Conservation (phyloP, 2,797 vertebrate species). For the Oryzias dopingdopingensis region DNA sequence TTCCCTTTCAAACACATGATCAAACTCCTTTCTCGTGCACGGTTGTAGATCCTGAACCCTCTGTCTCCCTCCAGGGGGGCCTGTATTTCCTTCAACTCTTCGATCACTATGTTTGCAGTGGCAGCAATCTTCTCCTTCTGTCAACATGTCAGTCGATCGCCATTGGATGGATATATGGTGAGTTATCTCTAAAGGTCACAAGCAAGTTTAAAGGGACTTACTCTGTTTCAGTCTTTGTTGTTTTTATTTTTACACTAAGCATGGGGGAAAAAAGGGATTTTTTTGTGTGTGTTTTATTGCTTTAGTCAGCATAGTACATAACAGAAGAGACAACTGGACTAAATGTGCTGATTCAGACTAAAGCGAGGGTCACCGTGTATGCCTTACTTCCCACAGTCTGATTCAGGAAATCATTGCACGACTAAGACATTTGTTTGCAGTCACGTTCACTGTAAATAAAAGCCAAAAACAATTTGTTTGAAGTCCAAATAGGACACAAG, state of each 20-base stretch:
- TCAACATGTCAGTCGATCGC: slow-evolving; percentile 72
- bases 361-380: not conserved
- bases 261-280: no score
- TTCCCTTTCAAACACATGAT: not conserved
- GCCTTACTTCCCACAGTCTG: not conserved
- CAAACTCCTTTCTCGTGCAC: not conserved
- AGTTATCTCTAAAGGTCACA: slow-evolving; percentile 24
- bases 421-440: not conserved
- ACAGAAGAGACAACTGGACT: no score
- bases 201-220: not conserved
- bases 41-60: slow-evolving; percentile 7
- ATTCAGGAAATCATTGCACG: not conserved
- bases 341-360: not conserved
- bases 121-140: slow-evolving; percentile 73
- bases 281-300: no score
- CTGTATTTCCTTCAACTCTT: slow-evolving; percentile 76
- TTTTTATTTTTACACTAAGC: no score
- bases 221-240: no score
- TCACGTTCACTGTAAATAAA: no score
- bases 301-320: no score
- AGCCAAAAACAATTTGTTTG: no score
- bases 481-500: no score
- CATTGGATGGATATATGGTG: slow-evolving; percentile 75
- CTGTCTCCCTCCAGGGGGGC: slow-evolving; percentile 60
- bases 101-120: slow-evolving; percentile 76